A percentile compares a stretch with the other conserved stretches of the same genome.
phyloP scores from a whole-genome alignment of 1,140 invertebrate genomes.

The Lanistes nyassanus region DNA sequence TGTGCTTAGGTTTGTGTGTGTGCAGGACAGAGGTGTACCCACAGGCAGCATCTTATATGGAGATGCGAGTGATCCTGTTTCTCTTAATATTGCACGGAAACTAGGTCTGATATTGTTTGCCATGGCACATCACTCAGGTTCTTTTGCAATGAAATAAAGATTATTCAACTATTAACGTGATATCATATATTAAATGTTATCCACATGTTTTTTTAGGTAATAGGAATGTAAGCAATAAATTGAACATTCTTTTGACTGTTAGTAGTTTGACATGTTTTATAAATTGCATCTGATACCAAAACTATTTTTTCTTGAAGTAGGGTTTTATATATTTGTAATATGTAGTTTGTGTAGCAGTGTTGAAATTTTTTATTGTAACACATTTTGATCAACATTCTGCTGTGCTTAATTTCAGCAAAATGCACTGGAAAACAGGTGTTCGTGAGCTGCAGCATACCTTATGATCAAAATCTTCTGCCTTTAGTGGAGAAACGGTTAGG shows the following conservation, averaged over 20 bases:
- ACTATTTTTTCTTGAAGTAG: too few relatives aligned
- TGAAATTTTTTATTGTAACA: neutral
- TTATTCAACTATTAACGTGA: too few relatives aligned
- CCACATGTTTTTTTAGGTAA: too few relatives aligned
- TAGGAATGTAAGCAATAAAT: too few relatives aligned
- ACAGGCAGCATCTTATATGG: conserved; percentile 13
- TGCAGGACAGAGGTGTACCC: conserved; percentile 9
- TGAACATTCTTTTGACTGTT: too few relatives aligned
- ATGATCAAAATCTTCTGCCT: conserved; percentile 40
- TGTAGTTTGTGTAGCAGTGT: neutral
- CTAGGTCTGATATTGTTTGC: neutral
- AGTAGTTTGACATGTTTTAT: too few relatives aligned
- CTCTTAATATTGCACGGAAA: conserved; percentile 20
- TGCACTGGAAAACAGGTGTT: conserved; percentile 54
- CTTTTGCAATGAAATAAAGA: too few relatives aligned
- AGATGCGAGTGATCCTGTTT: conserved; percentile 14
- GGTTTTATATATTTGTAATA: too few relatives aligned
- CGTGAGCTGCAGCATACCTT: conserved; percentile 45
- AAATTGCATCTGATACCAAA: too few relatives aligned
- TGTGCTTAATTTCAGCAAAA: conserved; percentile 42
- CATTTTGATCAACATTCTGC: neutral
- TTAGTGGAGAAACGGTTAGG: conserved; percentile 51
- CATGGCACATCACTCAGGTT: too few relatives aligned
- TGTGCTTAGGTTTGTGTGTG: neutral
- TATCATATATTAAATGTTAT: too few relatives aligned